Evolutionary conservation across 2,888 invertebrate species (phyloP), one percentile per base, ranked within the genome.

Genomic region (Entomobrya proxima): DNA sequence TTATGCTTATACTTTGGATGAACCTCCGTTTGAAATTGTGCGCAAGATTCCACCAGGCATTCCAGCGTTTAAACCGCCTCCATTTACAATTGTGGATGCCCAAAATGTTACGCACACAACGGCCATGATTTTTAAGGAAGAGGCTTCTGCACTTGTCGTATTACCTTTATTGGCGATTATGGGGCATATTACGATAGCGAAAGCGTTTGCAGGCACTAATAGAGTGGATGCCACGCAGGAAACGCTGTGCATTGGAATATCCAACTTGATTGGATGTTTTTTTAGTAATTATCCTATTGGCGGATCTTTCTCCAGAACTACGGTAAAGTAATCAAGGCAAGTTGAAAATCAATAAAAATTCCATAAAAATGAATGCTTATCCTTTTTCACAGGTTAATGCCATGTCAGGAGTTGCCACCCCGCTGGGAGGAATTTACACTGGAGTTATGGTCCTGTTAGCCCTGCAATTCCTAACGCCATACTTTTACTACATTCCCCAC

Each of bases 401-500:
- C 55, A 92, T 92, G 86, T 92, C 92, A 90, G 93, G 93, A 47
- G 92, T 92, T 0, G 91, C 91, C 61, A 92, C 92, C 18, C 92
- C 93, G 7, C 90, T 92, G 24, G 92, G 95, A 96, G 1, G 93
- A 97, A 74, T 92, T 97, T 89, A 96, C 97, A 0, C 92, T 97
- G 82, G 95, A 94, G 88, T 95, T 96, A 91, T 98, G 90, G 95
- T 97, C 0, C 92, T 98, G 72, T 91, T 97, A 89, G 96, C 98
- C 0, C 92, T 98, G 67, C 95, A 95, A 88, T 95, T 96, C 91
- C 93, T 98, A 78, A 97, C 98, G 0, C 95, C 96, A 1, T 95
- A 96, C 91, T 98, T 98, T 92, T 95, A 95, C 92, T 96, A 94
- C 92, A 97, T 97, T 90, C 97, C 97, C 0, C 95, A 95, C 91